These are phyloP conservation scores for Piliocolobus tephrosceles DNA, from an alignment of 2,113 vertebrate species.

Conservation along the genomic window DNA sequence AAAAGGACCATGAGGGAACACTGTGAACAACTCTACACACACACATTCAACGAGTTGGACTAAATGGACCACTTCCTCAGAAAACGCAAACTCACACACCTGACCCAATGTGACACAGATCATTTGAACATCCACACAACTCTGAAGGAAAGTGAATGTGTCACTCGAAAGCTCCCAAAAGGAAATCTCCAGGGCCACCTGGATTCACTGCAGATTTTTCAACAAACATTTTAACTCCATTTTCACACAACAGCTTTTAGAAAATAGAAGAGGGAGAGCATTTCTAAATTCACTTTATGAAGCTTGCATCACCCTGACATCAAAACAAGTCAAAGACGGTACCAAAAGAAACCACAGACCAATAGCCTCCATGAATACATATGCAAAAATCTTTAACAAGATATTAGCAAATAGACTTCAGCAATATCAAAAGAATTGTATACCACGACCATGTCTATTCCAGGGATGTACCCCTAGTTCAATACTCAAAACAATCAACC, in stretches of 20 bases:
- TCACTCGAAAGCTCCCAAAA: not conserved
- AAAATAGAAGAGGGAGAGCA: not conserved
- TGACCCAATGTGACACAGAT: not conserved
- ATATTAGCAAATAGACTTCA: not conserved
- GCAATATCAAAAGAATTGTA: not conserved
- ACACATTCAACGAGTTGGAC: not conserved
- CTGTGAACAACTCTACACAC: accelerated
- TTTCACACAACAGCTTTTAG: not conserved
- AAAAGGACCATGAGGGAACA: accelerated
- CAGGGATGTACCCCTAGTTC: not conserved
- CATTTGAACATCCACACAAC: not conserved
- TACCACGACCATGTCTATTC: not conserved
- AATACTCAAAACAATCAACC: not conserved
- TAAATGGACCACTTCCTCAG: not conserved
- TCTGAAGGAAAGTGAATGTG: not conserved
- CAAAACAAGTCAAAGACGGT: not conserved
- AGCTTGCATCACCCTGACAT: not conserved
- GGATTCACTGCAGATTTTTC: not conserved
- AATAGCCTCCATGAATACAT: not conserved
- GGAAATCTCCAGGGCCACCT: not conserved
- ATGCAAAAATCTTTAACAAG: not conserved
- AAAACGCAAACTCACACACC: not conserved
- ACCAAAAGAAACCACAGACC: not conserved
- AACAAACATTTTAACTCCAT: not conserved
- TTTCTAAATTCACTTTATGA: not conserved